These are phyloP conservation scores for Polypedilum pembai DNA, from an alignment of 1,140 invertebrate genomes.

Conservation along the genomic window DNA sequence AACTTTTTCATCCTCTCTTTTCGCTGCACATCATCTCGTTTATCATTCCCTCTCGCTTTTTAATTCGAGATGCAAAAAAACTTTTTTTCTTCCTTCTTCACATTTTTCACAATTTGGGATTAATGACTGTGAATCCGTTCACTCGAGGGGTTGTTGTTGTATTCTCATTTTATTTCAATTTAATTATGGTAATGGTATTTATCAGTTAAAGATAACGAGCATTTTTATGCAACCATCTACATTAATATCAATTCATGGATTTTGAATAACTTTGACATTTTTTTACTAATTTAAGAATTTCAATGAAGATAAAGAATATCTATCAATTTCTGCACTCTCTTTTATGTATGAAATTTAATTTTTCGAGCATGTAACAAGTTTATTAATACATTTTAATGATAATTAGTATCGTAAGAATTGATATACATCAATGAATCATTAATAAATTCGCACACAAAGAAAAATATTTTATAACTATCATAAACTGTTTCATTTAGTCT, in stretches of 20 bases:
- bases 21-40: background rate
- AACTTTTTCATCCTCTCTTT: background rate
- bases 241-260: conserved; percentile 7
- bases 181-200: conserved; percentile 19
- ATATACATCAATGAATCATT: no score
- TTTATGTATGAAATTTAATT: no score
- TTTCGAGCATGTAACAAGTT: no score
- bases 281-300: no score
- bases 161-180: conserved; percentile 7
- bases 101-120: conserved; percentile 18
- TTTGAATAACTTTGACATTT: no score
- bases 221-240: conserved; percentile 11
- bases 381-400: no score
- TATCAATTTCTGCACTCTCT: no score
- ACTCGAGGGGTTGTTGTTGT: conserved; percentile 3
- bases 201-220: conserved; percentile 17
- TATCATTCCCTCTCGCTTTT: conserved; percentile 8
- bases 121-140: conserved; percentile 16
- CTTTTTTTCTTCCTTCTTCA: background rate
- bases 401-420: no score
- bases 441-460: no score
- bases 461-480: no score
- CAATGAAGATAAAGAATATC: no score
- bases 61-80: conserved; percentile 2
- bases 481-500: no score